These are phyloP conservation scores for Piezodorus guildinii DNA, from an alignment of 1,140 invertebrate species.

Conservation along the genomic window DNA sequence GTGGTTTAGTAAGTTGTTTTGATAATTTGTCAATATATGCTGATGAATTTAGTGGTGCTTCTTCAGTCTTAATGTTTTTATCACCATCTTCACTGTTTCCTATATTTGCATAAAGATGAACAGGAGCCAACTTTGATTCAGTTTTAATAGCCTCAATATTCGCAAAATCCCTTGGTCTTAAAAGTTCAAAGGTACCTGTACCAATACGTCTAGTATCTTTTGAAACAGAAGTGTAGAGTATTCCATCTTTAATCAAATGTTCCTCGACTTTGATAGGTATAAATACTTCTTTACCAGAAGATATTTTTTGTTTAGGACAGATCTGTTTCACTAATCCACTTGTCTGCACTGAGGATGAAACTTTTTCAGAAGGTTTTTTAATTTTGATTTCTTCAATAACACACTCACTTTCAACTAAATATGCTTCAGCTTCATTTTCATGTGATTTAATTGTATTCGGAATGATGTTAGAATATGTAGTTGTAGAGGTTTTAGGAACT, in stretches of 20 bases:
- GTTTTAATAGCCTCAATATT: slow-evolving; percentile 37
- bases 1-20: slow-evolving; percentile 30
- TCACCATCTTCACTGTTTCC: slow-evolving; percentile 6
- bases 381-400: slow-evolving; percentile 30
- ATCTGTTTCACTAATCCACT: slow-evolving; percentile 35
- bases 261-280: slow-evolving; percentile 29
- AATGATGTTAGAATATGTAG: too few relatives aligned
- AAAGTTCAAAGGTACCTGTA: slow-evolving; percentile 38
- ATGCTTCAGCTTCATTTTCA: slow-evolving; percentile 26
- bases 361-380: slow-evolving; percentile 34
- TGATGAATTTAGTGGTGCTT: neutral
- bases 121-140: slow-evolving; percentile 24
- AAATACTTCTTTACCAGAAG: slow-evolving; percentile 20
- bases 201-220: slow-evolving; percentile 27
- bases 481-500: too few relatives aligned
- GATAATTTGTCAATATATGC: slow-evolving; percentile 23
- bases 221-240: slow-evolving; percentile 31
- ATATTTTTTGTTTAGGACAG: slow-evolving; percentile 16
- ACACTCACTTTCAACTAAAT: slow-evolving; percentile 29
- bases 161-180: slow-evolving; percentile 39
- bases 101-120: slow-evolving; percentile 35
- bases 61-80: neutral
- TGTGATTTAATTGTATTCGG: slow-evolving; percentile 1
- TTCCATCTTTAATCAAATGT: slow-evolving; percentile 31
- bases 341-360: slow-evolving; percentile 41